Conservation (phyloP, 2,113 vertebrate genomes). For the Lynx canadensis region DNA sequence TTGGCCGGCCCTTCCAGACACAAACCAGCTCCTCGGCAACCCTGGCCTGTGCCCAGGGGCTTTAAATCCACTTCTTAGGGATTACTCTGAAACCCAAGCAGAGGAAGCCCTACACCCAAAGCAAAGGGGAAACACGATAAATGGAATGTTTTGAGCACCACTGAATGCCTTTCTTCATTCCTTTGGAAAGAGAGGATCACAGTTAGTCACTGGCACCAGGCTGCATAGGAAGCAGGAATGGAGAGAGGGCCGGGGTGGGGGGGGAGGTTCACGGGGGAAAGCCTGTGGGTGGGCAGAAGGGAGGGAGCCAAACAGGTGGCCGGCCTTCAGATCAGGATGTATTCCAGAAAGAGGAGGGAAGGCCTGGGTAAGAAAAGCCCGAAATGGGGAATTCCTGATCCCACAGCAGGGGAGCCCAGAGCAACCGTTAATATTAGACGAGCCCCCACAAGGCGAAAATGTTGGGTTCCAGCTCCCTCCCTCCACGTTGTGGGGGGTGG, state of each 20-base stretch:
- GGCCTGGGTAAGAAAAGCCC: neutral
- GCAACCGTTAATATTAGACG: fast-evolving
- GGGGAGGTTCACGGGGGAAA: neutral
- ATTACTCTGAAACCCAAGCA: too few relatives aligned
- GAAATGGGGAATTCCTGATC: neutral
- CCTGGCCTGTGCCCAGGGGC: neutral
- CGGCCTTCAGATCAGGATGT: neutral
- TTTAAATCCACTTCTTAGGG: neutral
- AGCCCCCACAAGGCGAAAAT: fast-evolving
- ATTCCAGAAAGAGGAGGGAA: neutral
- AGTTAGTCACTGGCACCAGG: fast-evolving
- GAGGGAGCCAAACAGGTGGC: too few relatives aligned
- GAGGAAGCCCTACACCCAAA: neutral
- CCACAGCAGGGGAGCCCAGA: fast-evolving
- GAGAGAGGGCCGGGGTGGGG: fast-evolving
- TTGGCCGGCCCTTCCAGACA: fast-evolving
- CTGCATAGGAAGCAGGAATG: neutral
- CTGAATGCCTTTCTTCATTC: neutral
- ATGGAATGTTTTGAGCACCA: neutral
- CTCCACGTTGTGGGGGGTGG: too few relatives aligned
- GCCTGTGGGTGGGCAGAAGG: neutral
- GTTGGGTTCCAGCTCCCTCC: neutral
- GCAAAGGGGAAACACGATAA: neutral
- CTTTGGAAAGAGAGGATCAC: neutral
- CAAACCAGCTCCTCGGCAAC: fast-evolving